Evolutionary conservation across 64 coral and sea anemone genomes (phyloP).

Genomic region (Porites lutea): DNA sequence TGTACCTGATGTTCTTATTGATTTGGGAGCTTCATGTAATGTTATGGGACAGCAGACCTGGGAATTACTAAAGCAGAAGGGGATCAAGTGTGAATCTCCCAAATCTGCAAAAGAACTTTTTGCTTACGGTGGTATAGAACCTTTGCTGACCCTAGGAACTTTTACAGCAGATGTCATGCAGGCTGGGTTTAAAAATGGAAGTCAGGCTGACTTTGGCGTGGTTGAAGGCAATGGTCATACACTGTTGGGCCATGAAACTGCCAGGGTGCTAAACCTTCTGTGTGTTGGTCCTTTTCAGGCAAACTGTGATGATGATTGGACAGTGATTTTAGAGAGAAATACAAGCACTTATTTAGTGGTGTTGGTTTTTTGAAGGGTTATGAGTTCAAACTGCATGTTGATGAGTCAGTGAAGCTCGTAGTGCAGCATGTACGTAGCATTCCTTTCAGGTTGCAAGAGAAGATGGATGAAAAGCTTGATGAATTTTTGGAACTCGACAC

Average conservation of each 20-base stretch:
- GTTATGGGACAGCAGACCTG: background rate
- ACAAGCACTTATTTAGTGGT: constrained; percentile 61
- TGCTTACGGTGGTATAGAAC: background rate
- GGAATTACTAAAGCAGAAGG: background rate
- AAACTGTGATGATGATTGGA: background rate
- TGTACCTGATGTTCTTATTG: background rate
- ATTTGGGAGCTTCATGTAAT: background rate
- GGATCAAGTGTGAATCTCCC: background rate
- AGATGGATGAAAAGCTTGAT: constrained; percentile 25
- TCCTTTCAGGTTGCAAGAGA: constrained; percentile 48
- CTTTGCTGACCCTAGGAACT: background rate
- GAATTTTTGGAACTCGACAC: background rate
- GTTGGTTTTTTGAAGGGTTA: constrained; percentile 63
- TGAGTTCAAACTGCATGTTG: constrained; percentile 44
- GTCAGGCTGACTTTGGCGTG: no score
- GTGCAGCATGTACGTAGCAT: constrained; percentile 3
- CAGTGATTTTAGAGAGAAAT: background rate
- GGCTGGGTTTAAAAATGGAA: background rate
- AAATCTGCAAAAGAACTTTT: background rate
- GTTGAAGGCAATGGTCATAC: no score
- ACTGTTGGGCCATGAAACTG: background rate
- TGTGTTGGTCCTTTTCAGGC: background rate
- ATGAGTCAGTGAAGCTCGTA: no score
- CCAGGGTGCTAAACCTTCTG: background rate
- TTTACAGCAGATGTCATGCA: constrained; percentile 13